Conservation (phyloP, 2,888 invertebrate species). For the Caenorhabditis wallacei region DNA sequence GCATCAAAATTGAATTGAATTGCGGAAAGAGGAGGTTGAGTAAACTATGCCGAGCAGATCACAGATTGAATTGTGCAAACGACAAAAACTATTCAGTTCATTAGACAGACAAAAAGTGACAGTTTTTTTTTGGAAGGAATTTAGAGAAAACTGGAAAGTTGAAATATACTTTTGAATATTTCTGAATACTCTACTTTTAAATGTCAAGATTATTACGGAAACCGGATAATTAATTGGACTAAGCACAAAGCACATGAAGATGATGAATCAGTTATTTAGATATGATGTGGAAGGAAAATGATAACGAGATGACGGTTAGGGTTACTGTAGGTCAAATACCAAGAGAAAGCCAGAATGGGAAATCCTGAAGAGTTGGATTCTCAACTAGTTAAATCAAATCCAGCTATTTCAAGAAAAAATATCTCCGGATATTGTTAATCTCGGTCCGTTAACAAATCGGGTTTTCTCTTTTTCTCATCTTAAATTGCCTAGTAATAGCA, state of each 20-base stretch:
- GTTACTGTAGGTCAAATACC: too few species aligned
- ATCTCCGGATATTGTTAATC: too few species aligned
- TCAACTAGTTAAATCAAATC: too few species aligned
- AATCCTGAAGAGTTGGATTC: too few species aligned
- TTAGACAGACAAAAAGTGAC: background rate
- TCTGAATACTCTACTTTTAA: too few species aligned
- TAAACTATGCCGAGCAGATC: constrained; percentile 29
- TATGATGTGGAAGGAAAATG: too few species aligned
- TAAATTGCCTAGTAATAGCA: too few species aligned
- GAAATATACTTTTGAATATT: background rate
- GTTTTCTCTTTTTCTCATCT: too few species aligned
- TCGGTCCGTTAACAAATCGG: too few species aligned
- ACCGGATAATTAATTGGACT: background rate
- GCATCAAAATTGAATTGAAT: constrained; percentile 17
- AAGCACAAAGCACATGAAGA: background rate
- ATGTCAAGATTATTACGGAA: background rate
- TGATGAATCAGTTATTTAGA: background rate
- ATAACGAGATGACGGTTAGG: too few species aligned
- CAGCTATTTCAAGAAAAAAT: too few species aligned
- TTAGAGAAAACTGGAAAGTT: background rate
- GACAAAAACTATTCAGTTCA: background rate
- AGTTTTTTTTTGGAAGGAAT: background rate
- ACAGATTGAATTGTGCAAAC: constrained; percentile 40
- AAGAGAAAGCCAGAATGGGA: too few species aligned
- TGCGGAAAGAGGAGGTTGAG: constrained; percentile 34